Conservation (phyloP, 2,113 vertebrate species). For the Thalassarche chlororhynchos region DNA sequence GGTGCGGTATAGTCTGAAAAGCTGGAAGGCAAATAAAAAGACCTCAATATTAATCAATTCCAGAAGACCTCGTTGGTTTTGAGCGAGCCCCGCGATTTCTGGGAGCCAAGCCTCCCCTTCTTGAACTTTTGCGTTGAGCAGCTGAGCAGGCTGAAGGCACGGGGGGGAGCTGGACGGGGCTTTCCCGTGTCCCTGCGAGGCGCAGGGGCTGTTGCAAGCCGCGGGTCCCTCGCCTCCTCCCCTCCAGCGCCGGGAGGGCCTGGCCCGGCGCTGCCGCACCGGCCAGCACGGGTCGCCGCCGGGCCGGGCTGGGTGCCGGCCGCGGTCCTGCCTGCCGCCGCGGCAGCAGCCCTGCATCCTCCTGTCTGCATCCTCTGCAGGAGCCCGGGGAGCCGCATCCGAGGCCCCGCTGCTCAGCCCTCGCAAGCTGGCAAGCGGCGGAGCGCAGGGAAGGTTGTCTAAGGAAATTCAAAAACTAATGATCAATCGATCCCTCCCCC, state of each 20-base stretch:
- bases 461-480: fast-evolving
- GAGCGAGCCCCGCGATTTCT: fast-evolving
- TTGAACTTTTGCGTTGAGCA: background rate
- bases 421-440: fast-evolving
- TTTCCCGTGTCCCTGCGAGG: background rate
- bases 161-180: fast-evolving
- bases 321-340: no score
- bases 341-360: background rate
- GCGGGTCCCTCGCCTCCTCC: fast-evolving
- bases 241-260: background rate
- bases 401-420: no score
- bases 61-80: fast-evolving
- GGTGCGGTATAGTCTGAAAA: background rate
- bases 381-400: fast-evolving
- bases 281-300: no score
- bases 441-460: fast-evolving
- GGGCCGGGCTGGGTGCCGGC: background rate
- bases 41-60: fast-evolving
- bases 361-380: background rate
- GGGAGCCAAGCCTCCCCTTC: background rate
- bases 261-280: background rate
- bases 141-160: background rate
- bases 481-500: fast-evolving
- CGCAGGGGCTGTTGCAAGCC: background rate
- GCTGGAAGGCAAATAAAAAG: background rate